Percentiles rank a stretch among this genome's conserved stretches.
phyloP scores from a whole-genome alignment of 2,113 vertebrate genomes.

The Suricata suricatta region DNA sequence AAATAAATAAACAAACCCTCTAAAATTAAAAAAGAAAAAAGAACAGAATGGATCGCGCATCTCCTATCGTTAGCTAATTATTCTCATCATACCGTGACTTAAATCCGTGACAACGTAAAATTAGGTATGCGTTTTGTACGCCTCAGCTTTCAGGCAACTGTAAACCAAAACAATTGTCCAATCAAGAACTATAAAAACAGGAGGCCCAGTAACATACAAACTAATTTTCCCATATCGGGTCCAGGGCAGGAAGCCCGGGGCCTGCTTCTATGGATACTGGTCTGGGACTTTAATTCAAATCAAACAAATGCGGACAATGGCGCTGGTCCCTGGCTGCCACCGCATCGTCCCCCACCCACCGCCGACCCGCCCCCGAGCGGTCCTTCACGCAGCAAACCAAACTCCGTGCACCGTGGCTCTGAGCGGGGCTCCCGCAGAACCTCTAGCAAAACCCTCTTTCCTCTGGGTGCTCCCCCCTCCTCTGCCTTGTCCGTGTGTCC shows the following conservation, averaged over 20 bases:
- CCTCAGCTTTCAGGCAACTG: neutral
- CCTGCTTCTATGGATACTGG: neutral
- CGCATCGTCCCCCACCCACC: accelerated
- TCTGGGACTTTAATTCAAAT: slow-evolving; percentile 52
- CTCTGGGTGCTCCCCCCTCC: too few species aligned
- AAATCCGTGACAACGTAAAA: neutral
- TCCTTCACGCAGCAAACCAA: neutral
- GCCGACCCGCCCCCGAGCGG: neutral
- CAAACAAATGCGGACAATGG: neutral
- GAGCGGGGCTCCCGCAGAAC: neutral
- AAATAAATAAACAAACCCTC: too few species aligned
- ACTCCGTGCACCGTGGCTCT: accelerated
- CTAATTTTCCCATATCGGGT: neutral
- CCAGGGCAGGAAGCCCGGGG: neutral
- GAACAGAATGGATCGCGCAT: neutral
- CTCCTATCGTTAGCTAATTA: neutral
- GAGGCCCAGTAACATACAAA: slow-evolving; percentile 1
- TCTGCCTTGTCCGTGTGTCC: accelerated
- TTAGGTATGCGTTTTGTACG: neutral
- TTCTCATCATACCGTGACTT: neutral
- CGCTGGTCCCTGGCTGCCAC: accelerated
- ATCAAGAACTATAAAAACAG: neutral
- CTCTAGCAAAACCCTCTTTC: neutral
- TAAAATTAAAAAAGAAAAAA: too few species aligned
- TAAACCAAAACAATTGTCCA: slow-evolving; percentile 9